Conservation (phyloP, 2,797 vertebrate genomes). For the Garrulus glandarius region DNA sequence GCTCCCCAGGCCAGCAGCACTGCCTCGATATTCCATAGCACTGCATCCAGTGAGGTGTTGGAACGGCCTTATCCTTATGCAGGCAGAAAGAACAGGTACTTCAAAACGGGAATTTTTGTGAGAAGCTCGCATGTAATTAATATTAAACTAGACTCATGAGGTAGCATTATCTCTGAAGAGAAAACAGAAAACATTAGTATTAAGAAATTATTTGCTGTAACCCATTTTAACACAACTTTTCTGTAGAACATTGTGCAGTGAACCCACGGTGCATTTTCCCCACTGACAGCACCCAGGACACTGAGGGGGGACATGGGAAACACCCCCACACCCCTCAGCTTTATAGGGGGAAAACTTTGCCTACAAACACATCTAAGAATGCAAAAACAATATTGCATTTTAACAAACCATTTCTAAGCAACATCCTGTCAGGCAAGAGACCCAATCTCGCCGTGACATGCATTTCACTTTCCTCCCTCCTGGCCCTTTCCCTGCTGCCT, state of each 20-base stretch:
- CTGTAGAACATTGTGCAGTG: not conserved
- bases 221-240: not conserved
- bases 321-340: not conserved
- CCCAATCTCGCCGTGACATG: not conserved
- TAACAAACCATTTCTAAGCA: not conserved
- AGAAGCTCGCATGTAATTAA: not conserved
- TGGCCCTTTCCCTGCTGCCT: not conserved
- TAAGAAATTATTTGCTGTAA: not conserved
- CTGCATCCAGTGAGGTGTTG: rapidly evolving
- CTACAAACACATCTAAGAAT: not conserved
- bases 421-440: not conserved
- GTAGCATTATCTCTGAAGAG: not conserved
- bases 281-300: too few relatives aligned
- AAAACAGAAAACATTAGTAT: not conserved
- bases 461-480: not conserved
- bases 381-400: not conserved
- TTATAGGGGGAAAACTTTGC: not conserved
- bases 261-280: not conserved
- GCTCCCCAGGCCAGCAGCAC: not conserved
- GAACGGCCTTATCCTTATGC: rapidly evolving
- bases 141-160: not conserved
- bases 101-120: not conserved
- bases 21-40: rapidly evolving
- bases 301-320: not conserved
- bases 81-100: not conserved